phyloP scores from a whole-genome alignment of 2,113 vertebrate genomes.

The Rhinoptilus africanus region DNA sequence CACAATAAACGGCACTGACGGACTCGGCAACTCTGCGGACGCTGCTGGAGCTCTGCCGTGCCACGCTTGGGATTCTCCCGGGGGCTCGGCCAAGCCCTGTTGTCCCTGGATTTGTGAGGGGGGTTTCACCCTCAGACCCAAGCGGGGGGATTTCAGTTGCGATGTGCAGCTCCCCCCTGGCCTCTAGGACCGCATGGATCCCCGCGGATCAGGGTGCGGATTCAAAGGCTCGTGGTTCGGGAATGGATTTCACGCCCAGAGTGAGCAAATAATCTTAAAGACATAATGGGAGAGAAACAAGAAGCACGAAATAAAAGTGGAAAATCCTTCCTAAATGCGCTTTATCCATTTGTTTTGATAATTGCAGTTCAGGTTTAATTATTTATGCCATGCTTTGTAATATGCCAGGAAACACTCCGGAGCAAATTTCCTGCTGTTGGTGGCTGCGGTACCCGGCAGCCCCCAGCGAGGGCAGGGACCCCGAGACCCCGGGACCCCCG shows the following conservation, averaged over 20 bases:
- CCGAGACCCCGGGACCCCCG: background rate
- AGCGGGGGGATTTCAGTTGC: fast-evolving
- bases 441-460: background rate
- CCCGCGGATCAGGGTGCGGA: background rate
- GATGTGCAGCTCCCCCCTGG: background rate
- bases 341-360: constrained; percentile 14
- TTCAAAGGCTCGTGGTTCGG: background rate
- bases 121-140: background rate
- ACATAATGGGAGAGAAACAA: background rate
- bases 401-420: background rate
- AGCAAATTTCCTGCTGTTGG: background rate
- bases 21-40: fast-evolving
- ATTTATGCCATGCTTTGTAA: background rate
- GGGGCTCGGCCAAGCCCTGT: fast-evolving
- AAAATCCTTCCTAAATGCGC: background rate
- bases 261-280: background rate
- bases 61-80: fast-evolving
- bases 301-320: background rate
- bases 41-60: background rate
- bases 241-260: background rate
- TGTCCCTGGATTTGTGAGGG: background rate
- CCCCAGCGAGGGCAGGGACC: background rate
- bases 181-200: fast-evolving
- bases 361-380: constrained; percentile 11
- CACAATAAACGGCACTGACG: background rate